A percentile compares a stretch with the other conserved stretches of the same genome.
These are phyloP conservation scores for Neelides folsomi DNA, from an alignment of 2,888 invertebrate genomes.

Conservation along the genomic window DNA sequence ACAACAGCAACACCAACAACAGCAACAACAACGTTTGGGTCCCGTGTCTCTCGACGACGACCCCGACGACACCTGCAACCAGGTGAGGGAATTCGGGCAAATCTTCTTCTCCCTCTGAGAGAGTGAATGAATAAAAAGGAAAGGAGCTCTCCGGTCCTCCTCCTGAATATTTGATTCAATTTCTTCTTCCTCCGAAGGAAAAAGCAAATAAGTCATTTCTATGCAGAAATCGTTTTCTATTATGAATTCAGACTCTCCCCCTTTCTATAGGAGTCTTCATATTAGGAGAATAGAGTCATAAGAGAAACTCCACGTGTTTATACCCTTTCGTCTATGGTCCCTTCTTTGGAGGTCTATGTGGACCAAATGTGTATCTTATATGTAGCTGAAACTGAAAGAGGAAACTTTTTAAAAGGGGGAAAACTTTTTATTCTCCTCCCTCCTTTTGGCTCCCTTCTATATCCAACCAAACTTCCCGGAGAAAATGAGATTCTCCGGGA, in stretches of 20 bases:
- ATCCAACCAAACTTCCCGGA: conserved; percentile 16
- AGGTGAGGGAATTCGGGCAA: too few relatives aligned
- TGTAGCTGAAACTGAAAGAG: too few relatives aligned
- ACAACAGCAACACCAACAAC: conserved; percentile 19
- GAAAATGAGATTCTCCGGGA: conserved; percentile 33
- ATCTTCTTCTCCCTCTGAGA: too few relatives aligned
- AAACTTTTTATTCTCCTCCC: conserved; percentile 1
- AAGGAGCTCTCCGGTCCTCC: conserved; percentile 11
- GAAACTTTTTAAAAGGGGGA: background rate
- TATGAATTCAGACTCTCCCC: conserved; percentile 22
- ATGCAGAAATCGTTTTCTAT: conserved; percentile 33
- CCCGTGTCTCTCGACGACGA: background rate
- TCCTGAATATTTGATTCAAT: conserved; percentile 33
- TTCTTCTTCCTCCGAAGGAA: conserved; percentile 19
- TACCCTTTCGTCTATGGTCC: too few relatives aligned
- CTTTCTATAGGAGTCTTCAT: too few relatives aligned
- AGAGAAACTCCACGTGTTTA: too few relatives aligned
- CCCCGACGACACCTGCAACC: too few relatives aligned
- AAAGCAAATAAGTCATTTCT: conserved; percentile 33
- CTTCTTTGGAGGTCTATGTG: too few relatives aligned
- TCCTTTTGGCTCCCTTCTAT: background rate
- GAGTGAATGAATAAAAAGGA: too few relatives aligned
- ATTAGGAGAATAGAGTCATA: too few relatives aligned
- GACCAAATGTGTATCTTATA: too few relatives aligned
- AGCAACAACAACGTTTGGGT: conserved; percentile 18